Conservation (phyloP, 2,888 invertebrate genomes). For the Eilema griseolum region DNA sequence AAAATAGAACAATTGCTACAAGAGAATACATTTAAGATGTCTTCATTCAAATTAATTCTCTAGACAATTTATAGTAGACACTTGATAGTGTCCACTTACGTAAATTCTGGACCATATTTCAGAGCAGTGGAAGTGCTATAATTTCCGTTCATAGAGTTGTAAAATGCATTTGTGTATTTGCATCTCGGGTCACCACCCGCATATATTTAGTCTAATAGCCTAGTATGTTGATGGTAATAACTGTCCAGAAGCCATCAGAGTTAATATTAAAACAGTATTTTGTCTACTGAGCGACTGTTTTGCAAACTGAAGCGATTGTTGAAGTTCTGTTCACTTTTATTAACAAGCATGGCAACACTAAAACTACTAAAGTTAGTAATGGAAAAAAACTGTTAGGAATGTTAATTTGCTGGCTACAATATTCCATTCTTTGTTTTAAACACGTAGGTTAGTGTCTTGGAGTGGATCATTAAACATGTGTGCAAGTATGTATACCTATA, state of each 20-base stretch:
- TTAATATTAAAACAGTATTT: conserved; percentile 12
- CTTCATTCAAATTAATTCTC: background rate
- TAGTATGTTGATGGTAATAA: conserved; percentile 12
- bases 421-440: background rate
- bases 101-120: conserved; percentile 43
- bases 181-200: conserved; percentile 12
- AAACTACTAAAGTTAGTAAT: background rate
- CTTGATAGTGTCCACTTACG: conserved; percentile 28
- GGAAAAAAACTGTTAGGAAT: conserved; percentile 19
- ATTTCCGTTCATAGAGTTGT: conserved; percentile 36
- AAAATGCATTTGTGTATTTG: conserved; percentile 15
- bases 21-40: background rate
- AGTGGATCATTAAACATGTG: background rate
- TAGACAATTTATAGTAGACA: conserved; percentile 21
- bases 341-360: background rate
- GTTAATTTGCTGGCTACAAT: background rate
- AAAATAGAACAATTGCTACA: background rate
- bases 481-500: background rate
- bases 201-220: conserved; percentile 44
- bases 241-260: conserved; percentile 8
- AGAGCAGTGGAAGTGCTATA: conserved; percentile 43
- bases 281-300: conserved; percentile 6
- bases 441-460: background rate
- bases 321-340: conserved; percentile 5
- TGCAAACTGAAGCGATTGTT: background rate